Conservation (phyloP, 2,113 vertebrate genomes). For the Phylloscopus trochilus region DNA sequence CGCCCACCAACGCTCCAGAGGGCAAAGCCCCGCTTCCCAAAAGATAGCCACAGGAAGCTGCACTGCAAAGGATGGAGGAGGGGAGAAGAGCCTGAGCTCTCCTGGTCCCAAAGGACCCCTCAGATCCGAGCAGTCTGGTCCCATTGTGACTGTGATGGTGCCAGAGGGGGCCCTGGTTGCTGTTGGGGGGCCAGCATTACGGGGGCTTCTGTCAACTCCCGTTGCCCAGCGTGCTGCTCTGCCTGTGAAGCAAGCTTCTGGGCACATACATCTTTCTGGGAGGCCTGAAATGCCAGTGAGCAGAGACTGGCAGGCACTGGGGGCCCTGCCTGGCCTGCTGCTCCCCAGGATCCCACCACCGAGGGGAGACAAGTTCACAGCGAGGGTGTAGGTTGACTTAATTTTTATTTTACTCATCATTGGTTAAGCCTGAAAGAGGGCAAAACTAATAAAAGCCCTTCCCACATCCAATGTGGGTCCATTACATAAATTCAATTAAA, state of each 20-base stretch:
- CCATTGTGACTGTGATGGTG: background rate
- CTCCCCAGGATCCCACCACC: background rate
- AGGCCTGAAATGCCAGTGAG: background rate
- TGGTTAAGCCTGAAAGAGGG: background rate
- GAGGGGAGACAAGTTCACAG: background rate
- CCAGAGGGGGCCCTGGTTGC: background rate
- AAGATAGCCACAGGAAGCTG: background rate
- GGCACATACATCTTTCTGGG: background rate
- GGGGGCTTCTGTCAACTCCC: background rate
- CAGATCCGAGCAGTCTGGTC: background rate
- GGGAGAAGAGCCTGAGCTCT: background rate
- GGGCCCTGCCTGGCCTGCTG: background rate
- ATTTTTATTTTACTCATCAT: background rate
- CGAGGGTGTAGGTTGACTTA: background rate
- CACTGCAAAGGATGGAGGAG: background rate
- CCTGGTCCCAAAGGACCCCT: fast-evolving
- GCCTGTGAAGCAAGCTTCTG: background rate
- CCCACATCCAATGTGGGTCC: background rate
- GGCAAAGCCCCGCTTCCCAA: background rate
- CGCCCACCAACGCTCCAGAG: background rate
- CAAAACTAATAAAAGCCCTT: background rate
- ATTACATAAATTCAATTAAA: constrained; percentile 35
- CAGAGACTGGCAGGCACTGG: background rate
- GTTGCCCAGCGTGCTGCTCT: fast-evolving
- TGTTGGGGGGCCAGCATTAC: background rate